Evolutionary conservation across 2,113 vertebrate species (phyloP).

Genomic region (Azemiops feae): DNA sequence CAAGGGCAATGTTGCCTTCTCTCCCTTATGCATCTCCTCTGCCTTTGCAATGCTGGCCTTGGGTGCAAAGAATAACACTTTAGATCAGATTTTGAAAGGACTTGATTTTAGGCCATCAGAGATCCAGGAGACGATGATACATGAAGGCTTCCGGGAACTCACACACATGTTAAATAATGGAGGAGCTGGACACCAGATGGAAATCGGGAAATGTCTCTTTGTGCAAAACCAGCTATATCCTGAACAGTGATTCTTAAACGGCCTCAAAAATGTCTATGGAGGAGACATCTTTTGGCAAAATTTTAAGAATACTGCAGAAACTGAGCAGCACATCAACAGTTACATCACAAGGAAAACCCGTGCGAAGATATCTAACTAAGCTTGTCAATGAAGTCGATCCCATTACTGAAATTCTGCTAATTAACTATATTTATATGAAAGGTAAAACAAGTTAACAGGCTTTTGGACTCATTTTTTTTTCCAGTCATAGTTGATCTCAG

Average conservation of each 20-base stretch:
- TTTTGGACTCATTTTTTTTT: background rate
- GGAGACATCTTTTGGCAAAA: constrained; percentile 65
- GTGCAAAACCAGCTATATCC: constrained; percentile 59
- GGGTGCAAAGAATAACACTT: constrained; percentile 73
- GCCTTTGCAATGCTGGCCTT: constrained; percentile 76
- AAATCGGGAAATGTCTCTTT: constrained; percentile 65
- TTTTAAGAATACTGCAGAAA: constrained; percentile 65
- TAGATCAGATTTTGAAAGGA: constrained; percentile 68
- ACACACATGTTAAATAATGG: constrained; percentile 58
- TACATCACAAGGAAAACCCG: constrained; percentile 72
- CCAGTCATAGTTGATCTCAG: background rate
- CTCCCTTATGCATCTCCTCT: constrained; percentile 71
- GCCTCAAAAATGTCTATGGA: constrained; percentile 58
- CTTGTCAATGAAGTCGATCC: constrained; percentile 65
- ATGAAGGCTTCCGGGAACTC: constrained; percentile 70
- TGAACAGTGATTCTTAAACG: constrained; percentile 58
- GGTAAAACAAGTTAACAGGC: constrained; percentile 54
- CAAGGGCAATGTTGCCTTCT: constrained; percentile 76
- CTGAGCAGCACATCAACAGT: constrained; percentile 68
- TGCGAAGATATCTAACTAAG: constrained; percentile 70
- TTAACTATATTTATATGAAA: constrained; percentile 72
- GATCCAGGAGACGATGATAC: constrained; percentile 50
- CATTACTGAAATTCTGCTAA: constrained; percentile 68
- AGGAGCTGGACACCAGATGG: constrained; percentile 54
- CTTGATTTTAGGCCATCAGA: constrained; percentile 67